Conservation (phyloP, 2,113 vertebrate species). For the Myotis yumanensis region DNA sequence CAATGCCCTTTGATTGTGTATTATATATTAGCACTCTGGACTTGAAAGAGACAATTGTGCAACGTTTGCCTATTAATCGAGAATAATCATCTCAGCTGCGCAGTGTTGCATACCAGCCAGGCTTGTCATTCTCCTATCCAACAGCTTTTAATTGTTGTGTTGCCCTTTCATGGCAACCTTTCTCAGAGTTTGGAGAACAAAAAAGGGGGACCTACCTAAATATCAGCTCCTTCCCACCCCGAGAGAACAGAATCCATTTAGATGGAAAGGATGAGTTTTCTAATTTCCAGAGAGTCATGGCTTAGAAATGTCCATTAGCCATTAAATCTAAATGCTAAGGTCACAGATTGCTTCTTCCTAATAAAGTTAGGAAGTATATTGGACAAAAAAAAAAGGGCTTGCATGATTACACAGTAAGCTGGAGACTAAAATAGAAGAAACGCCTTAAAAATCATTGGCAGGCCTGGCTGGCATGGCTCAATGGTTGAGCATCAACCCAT, state of each 20-base stretch:
- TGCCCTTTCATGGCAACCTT: conserved; percentile 51
- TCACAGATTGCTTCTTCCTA: conserved; percentile 38
- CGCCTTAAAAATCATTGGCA: conserved; percentile 39
- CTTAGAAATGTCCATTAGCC: conserved; percentile 51
- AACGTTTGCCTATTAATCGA: conserved; percentile 69
- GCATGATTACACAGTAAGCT: background rate
- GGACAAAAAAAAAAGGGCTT: background rate
- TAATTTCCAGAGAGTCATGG: conserved; percentile 44
- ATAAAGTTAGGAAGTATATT: conserved; percentile 51
- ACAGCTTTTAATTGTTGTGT: conserved; percentile 60
- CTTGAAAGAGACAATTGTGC: conserved; percentile 72
- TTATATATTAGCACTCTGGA: conserved; percentile 47
- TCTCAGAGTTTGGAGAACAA: conserved; percentile 41
- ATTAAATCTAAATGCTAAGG: conserved; percentile 28
- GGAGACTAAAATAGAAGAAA: conserved; percentile 42
- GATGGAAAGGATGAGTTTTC: conserved; percentile 46
- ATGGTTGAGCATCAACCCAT: too few relatives aligned
- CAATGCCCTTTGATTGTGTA: conserved; percentile 54
- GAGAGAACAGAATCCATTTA: conserved; percentile 38
- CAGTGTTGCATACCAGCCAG: conserved; percentile 57
- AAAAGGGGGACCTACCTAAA: conserved; percentile 44
- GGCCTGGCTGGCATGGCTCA: too few relatives aligned
- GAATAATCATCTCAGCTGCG: conserved; percentile 69
- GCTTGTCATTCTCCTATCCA: conserved; percentile 56
- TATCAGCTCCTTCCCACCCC: conserved; percentile 5